Conservation (phyloP, 2,113 vertebrate species). For the Chionodraco myersi region DNA sequence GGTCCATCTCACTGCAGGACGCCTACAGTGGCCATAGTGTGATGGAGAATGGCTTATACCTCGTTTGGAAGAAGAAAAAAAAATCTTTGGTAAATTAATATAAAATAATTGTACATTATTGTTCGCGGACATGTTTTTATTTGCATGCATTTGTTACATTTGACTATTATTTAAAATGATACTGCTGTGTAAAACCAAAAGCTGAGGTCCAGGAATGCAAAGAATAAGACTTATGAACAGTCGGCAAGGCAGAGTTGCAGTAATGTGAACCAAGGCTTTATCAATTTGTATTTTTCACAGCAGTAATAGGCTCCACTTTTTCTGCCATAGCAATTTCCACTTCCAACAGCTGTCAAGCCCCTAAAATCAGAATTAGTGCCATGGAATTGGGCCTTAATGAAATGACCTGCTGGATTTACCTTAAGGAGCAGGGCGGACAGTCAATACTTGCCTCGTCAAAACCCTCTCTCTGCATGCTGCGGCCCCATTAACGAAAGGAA, state of each 20-base stretch:
- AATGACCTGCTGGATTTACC: constrained; percentile 80
- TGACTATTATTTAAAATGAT: background rate
- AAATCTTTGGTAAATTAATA: no score
- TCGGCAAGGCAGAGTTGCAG: constrained; percentile 62
- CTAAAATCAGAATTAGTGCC: constrained; percentile 79
- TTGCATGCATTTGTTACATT: no score
- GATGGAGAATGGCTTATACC: background rate
- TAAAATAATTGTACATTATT: no score
- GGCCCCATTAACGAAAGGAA: constrained; percentile 79
- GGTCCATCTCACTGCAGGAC: constrained; percentile 27
- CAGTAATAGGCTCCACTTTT: constrained; percentile 71
- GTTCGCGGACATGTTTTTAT: no score
- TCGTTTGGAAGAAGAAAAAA: constrained; percentile 6
- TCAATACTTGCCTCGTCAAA: constrained; percentile 77
- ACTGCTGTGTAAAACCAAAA: constrained; percentile 47
- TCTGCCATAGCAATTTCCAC: constrained; percentile 66
- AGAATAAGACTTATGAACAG: constrained; percentile 62
- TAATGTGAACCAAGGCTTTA: constrained; percentile 72
- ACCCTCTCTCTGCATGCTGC: constrained; percentile 43
- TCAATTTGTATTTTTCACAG: constrained; percentile 73
- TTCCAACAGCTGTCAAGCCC: constrained; percentile 76
- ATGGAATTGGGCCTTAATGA: constrained; percentile 76
- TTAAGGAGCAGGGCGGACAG: constrained; percentile 66
- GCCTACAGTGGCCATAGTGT: background rate
- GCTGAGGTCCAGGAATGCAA: background rate